Percentiles rank a stretch among this genome's conserved stretches.
Conservation (phyloP, 2,113 vertebrate genomes). For the Gymnogyps californianus region DNA sequence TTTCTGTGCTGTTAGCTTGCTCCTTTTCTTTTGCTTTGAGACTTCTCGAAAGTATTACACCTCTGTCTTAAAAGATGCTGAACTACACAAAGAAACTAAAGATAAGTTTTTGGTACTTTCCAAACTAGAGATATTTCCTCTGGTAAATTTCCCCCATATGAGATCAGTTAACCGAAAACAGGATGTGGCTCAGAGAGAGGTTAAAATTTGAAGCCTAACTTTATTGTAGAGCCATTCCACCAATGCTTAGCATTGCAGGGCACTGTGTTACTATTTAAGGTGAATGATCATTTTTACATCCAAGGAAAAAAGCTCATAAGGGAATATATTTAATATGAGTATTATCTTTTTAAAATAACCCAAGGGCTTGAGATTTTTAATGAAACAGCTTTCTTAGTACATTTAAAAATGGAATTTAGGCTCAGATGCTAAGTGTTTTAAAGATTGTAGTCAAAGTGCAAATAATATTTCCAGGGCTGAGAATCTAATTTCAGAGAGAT, state of each 20-base stretch:
- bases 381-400: neutral
- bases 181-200: slow-evolving; percentile 72
- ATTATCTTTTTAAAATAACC: neutral
- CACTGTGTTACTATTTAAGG: neutral
- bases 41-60: slow-evolving; percentile 1
- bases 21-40: neutral
- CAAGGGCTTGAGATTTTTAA: neutral
- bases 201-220: slow-evolving; percentile 11
- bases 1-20: neutral
- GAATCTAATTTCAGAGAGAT: neutral
- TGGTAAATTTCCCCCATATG: slow-evolving; percentile 75
- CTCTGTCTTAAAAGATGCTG: slow-evolving; percentile 62
- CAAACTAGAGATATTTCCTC: slow-evolving; percentile 75
- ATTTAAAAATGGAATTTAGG: neutral
- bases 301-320: neutral
- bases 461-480: neutral
- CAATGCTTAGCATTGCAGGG: neutral
- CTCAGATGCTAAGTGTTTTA: neutral
- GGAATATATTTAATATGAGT: neutral
- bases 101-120: slow-evolving; percentile 81
- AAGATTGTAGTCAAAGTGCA: neutral
- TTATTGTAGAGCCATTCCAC: neutral
- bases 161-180: slow-evolving; percentile 78
- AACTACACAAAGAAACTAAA: slow-evolving; percentile 61
- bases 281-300: neutral